Base-by-base conservation (phyloP, 2,888 invertebrate species). In the Hyles lineata region DNA sequence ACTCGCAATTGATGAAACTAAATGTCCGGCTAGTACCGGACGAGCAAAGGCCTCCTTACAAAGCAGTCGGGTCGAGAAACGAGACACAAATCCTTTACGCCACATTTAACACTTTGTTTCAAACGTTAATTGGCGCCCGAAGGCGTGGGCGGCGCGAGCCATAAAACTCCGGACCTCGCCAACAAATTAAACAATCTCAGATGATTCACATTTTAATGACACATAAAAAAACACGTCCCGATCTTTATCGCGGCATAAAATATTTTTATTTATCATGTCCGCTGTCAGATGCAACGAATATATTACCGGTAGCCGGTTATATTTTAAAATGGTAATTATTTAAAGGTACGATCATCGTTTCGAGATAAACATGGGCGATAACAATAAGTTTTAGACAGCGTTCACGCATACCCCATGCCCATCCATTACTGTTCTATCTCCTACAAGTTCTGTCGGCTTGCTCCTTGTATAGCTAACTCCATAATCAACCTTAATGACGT, bases 391-490 rank as follows among this genome's bases (percentile, higher is more conserved):
- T 90, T 89, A 87, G 92, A 92, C 92, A 91, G 90, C 92, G 90
- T 94, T 94, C 93, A 94, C 93, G 94, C 93, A 93, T 93, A 92
- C 93, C 87, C 91, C 89, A 91, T 91, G 90, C 92, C 88, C 93
- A 94, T 94, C 92, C 92, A 94, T 94, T 94, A 94, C 93, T 92
- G 92, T 92, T 91, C 90, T 93, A 92, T 93, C 94, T 93, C 91
- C 92, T 92, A 92, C 92, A 92, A 92, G 92, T 92, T 90, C 89
- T 91, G 92, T 89, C 85, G 89, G 69, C 60, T 69, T 17, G 43
- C 50, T 29, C 69, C 50, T 21, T 19, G 19, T 15, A 59, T 5
- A 17, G 25, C 29, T 87, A 86, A 85, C 87, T 84, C 85, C 87
- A 86, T 85, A 80, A 78, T 82, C 79, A 78, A 88, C 92, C 84